These are phyloP conservation scores for Drosophila tropicalis DNA, from an alignment of 1,140 invertebrate genomes.

Conservation along the genomic window DNA sequence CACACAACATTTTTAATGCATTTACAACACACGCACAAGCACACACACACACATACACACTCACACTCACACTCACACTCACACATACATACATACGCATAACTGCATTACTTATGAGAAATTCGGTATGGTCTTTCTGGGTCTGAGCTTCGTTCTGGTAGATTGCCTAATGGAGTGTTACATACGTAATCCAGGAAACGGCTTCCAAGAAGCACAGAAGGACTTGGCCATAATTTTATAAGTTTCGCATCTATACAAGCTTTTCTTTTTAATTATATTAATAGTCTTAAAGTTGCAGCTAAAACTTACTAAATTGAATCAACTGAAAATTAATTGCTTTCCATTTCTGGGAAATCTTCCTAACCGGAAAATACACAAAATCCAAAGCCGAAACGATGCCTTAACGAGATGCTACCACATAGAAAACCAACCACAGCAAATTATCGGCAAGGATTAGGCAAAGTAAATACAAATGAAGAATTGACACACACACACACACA, in stretches of 20 bases:
- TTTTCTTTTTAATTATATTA: constrained; percentile 1
- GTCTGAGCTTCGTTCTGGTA: neutral
- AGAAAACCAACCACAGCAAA: constrained; percentile 39
- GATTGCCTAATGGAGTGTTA: constrained; percentile 43
- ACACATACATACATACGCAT: constrained; percentile 6
- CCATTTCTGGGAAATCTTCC: neutral
- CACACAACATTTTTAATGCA: constrained; percentile 56
- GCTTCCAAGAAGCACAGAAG: neutral
- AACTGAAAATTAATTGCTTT: constrained; percentile 4
- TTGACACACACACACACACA: constrained; percentile 10
- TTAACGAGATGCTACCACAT: constrained; percentile 3
- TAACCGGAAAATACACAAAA: constrained; percentile 15
- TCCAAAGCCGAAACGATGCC: constrained; percentile 2
- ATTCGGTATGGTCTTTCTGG: constrained; percentile 25
- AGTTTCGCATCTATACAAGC: neutral
- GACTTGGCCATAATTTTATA: neutral
- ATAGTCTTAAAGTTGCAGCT: neutral
- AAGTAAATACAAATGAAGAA: constrained; percentile 54
- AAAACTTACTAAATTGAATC: neutral
- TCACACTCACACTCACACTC: neutral
- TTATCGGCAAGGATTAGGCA: constrained; percentile 56
- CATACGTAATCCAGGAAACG: neutral
- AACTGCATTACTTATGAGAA: constrained; percentile 45
- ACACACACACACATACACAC: neutral
- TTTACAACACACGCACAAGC: constrained; percentile 37